A percentile compares a stretch with the other conserved stretches of the same genome.
Conservation (phyloP, 2,888 invertebrate species). For the Chirona hameri region DNA sequence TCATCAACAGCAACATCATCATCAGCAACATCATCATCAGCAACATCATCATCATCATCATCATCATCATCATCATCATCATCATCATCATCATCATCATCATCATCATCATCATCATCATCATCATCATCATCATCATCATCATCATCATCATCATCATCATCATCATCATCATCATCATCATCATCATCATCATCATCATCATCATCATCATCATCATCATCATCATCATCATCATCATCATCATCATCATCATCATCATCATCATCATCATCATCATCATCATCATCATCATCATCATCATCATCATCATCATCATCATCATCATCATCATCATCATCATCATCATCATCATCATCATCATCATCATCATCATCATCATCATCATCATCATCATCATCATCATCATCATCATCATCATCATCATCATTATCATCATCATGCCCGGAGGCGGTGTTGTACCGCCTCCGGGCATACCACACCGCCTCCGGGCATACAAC, state of each 20-base stretch:
- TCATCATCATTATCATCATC: conserved; percentile 22
- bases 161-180: conserved; percentile 22
- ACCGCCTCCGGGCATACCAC: too few relatives aligned
- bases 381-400: conserved; percentile 22
- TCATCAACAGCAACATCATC: too few relatives aligned
- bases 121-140: conserved; percentile 22
- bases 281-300: conserved; percentile 22
- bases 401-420: conserved; percentile 22
- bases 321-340: conserved; percentile 22
- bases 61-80: conserved; percentile 1
- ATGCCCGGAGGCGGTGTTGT: too few relatives aligned
- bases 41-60: too few relatives aligned
- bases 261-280: conserved; percentile 22
- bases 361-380: conserved; percentile 22
- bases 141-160: conserved; percentile 22
- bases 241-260: conserved; percentile 22
- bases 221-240: conserved; percentile 22
- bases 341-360: conserved; percentile 22
- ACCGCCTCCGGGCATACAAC: too few relatives aligned
- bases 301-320: conserved; percentile 22
- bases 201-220: conserved; percentile 22
- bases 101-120: too few relatives aligned
- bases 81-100: too few relatives aligned
- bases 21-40: too few relatives aligned
- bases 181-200: conserved; percentile 22